These are phyloP conservation scores for Acronicta aceris DNA, from an alignment of 2,888 invertebrate species.

Conservation along the genomic window DNA sequence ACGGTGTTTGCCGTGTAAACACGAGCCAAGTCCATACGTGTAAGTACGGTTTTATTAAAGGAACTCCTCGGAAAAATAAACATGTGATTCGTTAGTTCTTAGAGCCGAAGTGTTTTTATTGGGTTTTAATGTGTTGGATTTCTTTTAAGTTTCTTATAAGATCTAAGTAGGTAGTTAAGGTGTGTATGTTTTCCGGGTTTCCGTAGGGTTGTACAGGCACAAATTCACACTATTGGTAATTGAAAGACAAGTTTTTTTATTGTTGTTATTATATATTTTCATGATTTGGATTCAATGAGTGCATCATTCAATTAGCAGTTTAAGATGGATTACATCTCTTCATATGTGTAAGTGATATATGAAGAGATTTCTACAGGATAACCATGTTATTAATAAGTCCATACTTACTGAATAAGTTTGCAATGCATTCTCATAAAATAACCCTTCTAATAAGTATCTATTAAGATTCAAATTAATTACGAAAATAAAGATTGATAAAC, in stretches of 20 bases:
- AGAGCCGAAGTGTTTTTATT: conserved; percentile 44
- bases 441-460: too few relatives aligned
- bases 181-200: conserved; percentile 1
- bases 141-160: conserved; percentile 34
- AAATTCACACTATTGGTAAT: not conserved
- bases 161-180: not conserved
- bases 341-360: too few relatives aligned
- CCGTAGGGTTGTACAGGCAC: not conserved
- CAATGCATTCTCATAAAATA: too few relatives aligned
- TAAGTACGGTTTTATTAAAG: conserved; percentile 66
- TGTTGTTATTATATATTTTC: too few relatives aligned
- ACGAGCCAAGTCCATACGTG: conserved; percentile 58
- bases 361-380: too few relatives aligned
- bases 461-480: too few relatives aligned
- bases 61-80: conserved; percentile 60
- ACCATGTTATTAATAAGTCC: too few relatives aligned
- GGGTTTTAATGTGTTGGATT: conserved; percentile 38
- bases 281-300: too few relatives aligned
- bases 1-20: conserved; percentile 67
- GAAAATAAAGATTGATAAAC: not conserved
- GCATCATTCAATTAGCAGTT: too few relatives aligned
- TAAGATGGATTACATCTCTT: too few relatives aligned
- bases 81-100: conserved; percentile 47
- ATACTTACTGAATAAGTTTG: too few relatives aligned
- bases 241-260: too few relatives aligned